A percentile compares a stretch with the other conserved stretches of the same genome.
Evolutionary conservation across 2,113 vertebrate genomes (phyloP).

Genomic region (Garra rufa): DNA sequence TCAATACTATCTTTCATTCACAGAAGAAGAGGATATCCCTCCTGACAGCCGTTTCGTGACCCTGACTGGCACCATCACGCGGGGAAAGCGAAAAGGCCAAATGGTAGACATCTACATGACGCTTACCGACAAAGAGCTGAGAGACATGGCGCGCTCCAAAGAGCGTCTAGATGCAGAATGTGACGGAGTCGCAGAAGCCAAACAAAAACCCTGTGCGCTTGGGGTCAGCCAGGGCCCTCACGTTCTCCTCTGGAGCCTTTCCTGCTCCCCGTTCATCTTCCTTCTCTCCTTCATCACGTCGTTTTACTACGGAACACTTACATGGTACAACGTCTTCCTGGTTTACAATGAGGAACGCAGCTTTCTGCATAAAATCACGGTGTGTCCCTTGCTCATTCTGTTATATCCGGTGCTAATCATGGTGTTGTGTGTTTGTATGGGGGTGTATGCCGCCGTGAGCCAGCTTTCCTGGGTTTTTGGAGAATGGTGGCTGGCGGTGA

Average conservation of each 20-base stretch:
- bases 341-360: slow-evolving; percentile 89
- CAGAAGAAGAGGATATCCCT: slow-evolving; percentile 67
- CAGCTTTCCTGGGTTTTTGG: slow-evolving; percentile 86
- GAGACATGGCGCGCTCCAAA: slow-evolving; percentile 81
- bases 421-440: slow-evolving; percentile 79
- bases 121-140: slow-evolving; percentile 84
- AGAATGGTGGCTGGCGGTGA: slow-evolving; percentile 84
- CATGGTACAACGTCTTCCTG: slow-evolving; percentile 89
- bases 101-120: slow-evolving; percentile 89
- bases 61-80: slow-evolving; percentile 86
- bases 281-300: slow-evolving; percentile 84
- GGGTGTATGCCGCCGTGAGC: slow-evolving; percentile 78
- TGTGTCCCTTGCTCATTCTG: slow-evolving; percentile 84
- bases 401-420: slow-evolving; percentile 86
- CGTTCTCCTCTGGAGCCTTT: slow-evolving; percentile 82
- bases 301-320: slow-evolving; percentile 89
- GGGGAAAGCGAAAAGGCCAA: slow-evolving; percentile 88
- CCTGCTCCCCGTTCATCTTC: slow-evolving; percentile 83
- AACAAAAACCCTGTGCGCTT: slow-evolving; percentile 74
- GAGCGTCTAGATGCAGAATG: slow-evolving; percentile 69
- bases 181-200: slow-evolving; percentile 66
- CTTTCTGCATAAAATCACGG: slow-evolving; percentile 88
- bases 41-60: slow-evolving; percentile 85
- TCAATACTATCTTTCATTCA: not conserved
- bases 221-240: slow-evolving; percentile 81